Evolutionary conservation across 2,888 invertebrate species (phyloP), one percentile per base, ranked within the genome.

Genomic region (Lepas anatifera): DNA sequence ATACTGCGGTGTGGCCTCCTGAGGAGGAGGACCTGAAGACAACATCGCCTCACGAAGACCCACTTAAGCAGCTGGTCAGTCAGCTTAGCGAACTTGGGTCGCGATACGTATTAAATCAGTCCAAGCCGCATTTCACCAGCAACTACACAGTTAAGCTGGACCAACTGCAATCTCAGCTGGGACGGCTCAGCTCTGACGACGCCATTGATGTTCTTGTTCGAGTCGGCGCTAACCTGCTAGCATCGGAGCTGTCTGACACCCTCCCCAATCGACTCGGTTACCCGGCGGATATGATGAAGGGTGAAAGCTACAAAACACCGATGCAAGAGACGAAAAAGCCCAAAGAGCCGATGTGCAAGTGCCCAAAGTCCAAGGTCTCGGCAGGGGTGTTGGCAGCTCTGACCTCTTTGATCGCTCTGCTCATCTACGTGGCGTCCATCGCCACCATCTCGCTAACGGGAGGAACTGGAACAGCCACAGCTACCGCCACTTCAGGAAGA

Each of bases 401-500:
- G 37, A 64, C 64, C 7, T 64, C 64, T 1, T 39, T 64, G 39
- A 22, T 64, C n/a, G 64, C 64, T 4, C 64, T 64, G 35, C 64
- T 64, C 13, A 64, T 64, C 64, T 64, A 64, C 39, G 64, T 37
- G n/a, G 64, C 37, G 37, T 64, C 64, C 3, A 6, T 64, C 18
- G 64, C 37, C 25, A 64, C 64, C 22, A 11, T 64, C 37, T 37
- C 64, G 25, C 37, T n/a, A 11, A 39, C 64, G 10, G 7, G 11
- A 3, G 37, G 37, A 2, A 39, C 39, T 4, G 39, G 4, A 37
- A 37, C 37, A 1, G 18, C 64, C n/a, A 25, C 64, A 10, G 37
- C 64, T 39, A 64, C 35, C 1, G 64, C 64, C 64, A 64, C 64
- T 25, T n/a, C n/a, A n/a, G n/a, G n/a, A n/a, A n/a, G n/a, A n/a